Conservation (phyloP, 1,140 invertebrate genomes). For the Periplaneta americana region DNA sequence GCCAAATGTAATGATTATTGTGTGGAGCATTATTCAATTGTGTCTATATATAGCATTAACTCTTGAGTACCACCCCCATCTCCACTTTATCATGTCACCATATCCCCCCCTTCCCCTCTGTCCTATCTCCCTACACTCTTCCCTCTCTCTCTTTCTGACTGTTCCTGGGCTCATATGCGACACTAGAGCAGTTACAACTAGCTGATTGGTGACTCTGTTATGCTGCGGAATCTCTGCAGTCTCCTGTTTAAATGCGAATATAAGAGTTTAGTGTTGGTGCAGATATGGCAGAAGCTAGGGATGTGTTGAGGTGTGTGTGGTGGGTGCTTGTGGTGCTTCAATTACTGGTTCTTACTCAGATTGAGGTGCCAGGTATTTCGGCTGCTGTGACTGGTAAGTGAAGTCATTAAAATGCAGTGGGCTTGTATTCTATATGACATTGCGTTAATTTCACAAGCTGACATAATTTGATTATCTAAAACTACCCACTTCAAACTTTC, state of each 20-base stretch:
- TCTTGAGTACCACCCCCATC: background rate
- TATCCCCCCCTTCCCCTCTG: background rate
- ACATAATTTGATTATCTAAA: too few relatives aligned
- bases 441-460: too few relatives aligned
- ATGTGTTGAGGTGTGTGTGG: background rate
- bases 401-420: too few relatives aligned
- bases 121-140: background rate
- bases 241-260: background rate
- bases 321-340: background rate
- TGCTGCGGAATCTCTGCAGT: background rate
- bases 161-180: too few relatives aligned
- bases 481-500: too few relatives aligned
- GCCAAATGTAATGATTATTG: background rate
- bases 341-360: background rate
- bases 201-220: background rate
- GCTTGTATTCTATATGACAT: too few relatives aligned
- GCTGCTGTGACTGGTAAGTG: background rate
- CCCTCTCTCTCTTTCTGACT: background rate
- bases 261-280: background rate
- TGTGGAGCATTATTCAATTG: background rate
- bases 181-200: background rate
- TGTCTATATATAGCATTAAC: background rate
- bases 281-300: background rate
- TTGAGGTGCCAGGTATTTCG: background rate
- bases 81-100: background rate